Base-by-base conservation (phyloP, 2,113 vertebrate genomes). In the Pseudopodoces humilis region DNA sequence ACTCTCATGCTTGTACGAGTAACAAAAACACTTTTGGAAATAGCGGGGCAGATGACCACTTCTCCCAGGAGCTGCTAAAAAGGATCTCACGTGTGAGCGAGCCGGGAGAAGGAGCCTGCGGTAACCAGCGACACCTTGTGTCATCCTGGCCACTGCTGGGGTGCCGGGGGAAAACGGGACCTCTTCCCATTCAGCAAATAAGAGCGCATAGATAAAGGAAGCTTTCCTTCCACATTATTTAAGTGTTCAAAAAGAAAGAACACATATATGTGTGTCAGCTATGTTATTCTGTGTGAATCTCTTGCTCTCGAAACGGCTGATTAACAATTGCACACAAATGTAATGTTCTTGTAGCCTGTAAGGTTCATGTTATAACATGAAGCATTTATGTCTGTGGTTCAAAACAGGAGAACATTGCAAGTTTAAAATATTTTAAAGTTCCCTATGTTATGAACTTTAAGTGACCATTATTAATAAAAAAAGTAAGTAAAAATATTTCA, bases 181-280 rank as follows among this genome's bases (percentile, higher is more conserved):
- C 10, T 69, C 31, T 8, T 47, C 47, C 52, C 21, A 8, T n/a
- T 53, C 28, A 16, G 52, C n/a, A 50, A 14, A 23, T 10, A 21
- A 4, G 70, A 96, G n/a, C 72, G 70, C 94, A 83, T 5, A 65
- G 87, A 65, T 83, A 88, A 82, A 90, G 69, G 78, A 90, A 92
- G 47, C 44, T 25, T 60, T 75, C 39, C 43, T 50, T 52, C 75
- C 27, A 35, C 30, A 1, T 28, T 19, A 11, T 47, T 49, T 1
- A n/a, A 37, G 15, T n/a, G n/a, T 23, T 60, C 30, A 35, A 72
- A 35, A 13, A 0, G 0, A 43, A 60, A 55, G 8, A 33, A 88
- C 25, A 67, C 17, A 2, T 15, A 1, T 15, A 12, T 8, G 15
- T 69, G 7, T 56, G 70, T 70, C 31, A 80, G 58, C 33, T 41